phyloP scores from a whole-genome alignment of 1,140 invertebrate species.

The Pomacea maculata region DNA sequence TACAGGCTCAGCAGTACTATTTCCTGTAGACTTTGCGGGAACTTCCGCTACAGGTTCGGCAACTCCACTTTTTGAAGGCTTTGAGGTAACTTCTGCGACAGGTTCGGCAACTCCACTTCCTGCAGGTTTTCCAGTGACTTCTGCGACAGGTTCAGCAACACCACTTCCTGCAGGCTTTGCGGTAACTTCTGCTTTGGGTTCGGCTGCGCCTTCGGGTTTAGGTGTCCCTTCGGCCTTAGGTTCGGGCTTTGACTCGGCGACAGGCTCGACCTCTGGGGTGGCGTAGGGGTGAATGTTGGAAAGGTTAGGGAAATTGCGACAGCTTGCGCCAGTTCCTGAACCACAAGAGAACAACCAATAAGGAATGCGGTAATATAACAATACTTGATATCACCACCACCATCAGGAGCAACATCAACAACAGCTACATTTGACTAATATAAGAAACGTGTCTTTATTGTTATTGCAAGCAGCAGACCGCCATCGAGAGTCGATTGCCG shows the following conservation, averaged over 20 bases:
- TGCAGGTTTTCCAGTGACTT: background rate
- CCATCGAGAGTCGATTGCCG: too few relatives aligned
- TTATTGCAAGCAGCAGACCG: too few relatives aligned
- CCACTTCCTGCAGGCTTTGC: background rate
- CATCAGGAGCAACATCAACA: too few relatives aligned
- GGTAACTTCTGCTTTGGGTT: background rate
- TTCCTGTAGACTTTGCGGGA: background rate
- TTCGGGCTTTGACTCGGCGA: slow-evolving; percentile 43
- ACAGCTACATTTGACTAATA: too few relatives aligned
- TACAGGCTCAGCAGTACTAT: background rate
- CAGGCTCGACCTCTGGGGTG: slow-evolving; percentile 28
- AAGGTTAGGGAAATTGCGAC: slow-evolving; percentile 15
- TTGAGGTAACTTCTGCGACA: background rate
- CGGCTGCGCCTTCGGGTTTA: slow-evolving; percentile 9
- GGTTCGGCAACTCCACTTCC: background rate
- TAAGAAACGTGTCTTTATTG: too few relatives aligned
- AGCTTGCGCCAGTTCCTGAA: background rate
- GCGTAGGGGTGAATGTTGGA: background rate
- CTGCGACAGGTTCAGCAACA: slow-evolving; percentile 8
- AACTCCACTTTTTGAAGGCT: background rate
- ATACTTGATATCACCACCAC: too few relatives aligned
- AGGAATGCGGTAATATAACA: too few relatives aligned
- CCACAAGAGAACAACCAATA: background rate
- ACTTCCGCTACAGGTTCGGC: background rate
- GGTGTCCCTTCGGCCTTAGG: background rate